Base-by-base conservation (phyloP, 2,888 invertebrate genomes). In the Eupithecia subumbrata region DNA sequence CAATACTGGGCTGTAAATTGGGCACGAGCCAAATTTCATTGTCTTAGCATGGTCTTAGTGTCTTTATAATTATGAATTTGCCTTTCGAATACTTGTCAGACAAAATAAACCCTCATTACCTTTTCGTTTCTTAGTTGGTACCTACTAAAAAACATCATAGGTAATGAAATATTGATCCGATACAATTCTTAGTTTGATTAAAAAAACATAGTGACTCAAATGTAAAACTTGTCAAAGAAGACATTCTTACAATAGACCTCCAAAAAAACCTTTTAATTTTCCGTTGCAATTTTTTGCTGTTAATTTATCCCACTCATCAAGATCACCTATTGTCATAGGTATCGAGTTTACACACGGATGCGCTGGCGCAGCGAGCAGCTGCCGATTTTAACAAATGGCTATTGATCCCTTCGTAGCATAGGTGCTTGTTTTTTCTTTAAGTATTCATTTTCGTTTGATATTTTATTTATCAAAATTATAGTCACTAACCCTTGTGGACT, bases 261-360 rank as follows among this genome's bases (percentile, higher is more conserved):
- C 30, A 71, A 75, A 77, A 77, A 77, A 75, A 73, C 52, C 76
- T 76, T 82, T 83, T 80, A 72, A 72, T 66, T 75, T 76, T 78
- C 79, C 80, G 80, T 82, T 84, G 80, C 77, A 73, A 80, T 76
- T 80, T 79, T 76, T 78, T 75, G 63, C 69, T 83, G 80, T 89
- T 90, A 90, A 91, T 91, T 92, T 92, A 90, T 89, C 88, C 87
- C 84, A 84, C 88, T 91, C 90, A 93, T 93, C 91, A 90, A 89
- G 89, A 84, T 85, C 84, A 81, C 80, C 87, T 88, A 88, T 94
- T 93, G 92, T 93, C 89, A 87, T 85, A 84, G 83, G 86, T 85
- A 86, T 86, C 84, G 84, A 89, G 85, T 90, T 91, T 87, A 89
- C 90, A 90, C 89, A 85, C 83, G 85, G 88, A 82, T 91, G 91